Evolutionary conservation across 2,797 vertebrate species (phyloP), one percentile per base, ranked within the genome.

Genomic region (Clarias laeviceps): DNA sequence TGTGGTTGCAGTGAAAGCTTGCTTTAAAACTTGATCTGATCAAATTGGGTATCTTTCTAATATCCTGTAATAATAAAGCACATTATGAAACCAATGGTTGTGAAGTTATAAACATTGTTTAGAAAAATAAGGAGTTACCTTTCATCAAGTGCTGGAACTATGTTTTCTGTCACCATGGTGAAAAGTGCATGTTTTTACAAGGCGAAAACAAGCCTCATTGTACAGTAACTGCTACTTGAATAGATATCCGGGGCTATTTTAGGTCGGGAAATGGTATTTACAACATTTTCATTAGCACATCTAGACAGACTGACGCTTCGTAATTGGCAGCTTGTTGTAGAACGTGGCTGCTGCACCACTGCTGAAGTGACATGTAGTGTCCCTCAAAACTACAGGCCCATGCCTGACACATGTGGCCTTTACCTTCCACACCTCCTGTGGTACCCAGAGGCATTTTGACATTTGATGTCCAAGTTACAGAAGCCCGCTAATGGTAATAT

Each of bases 261-360:
- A 18, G 27, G 22, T n/a, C 57, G 37, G 56, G 32, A 59, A 78
- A 78, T 57, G 27, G 27, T 61, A 61, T 37, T 61, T 24, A 59
- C 29, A 18, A 29, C 15, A 22, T 76, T 5, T 56, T 62, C 32
- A 78, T 78, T 61, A 62, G 12, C 57, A 61, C 32, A 34, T 78
- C 12, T 15, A 37, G 76, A 78, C 29, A 40, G 76, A 24, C n/a
- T 15, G 57, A 24, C n/a, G 15, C 22, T 62, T 34, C 29, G 17
- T 77, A 77, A 77, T 59, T 77, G 54, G 74, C n/a, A 77, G 17
- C 27, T 32, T 54, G 74, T 77, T 11, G 18, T 5, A 77, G 74
- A 29, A 56, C 32, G 3, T 77, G 29, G 74, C 54, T 57, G 54
- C 18, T 32, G 32, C 17, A 77, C 54, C 54, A 56, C 54, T 22